Evolutionary conservation across 1,140 invertebrate species (phyloP).

Genomic region (Drosophila nigromelanica): DNA sequence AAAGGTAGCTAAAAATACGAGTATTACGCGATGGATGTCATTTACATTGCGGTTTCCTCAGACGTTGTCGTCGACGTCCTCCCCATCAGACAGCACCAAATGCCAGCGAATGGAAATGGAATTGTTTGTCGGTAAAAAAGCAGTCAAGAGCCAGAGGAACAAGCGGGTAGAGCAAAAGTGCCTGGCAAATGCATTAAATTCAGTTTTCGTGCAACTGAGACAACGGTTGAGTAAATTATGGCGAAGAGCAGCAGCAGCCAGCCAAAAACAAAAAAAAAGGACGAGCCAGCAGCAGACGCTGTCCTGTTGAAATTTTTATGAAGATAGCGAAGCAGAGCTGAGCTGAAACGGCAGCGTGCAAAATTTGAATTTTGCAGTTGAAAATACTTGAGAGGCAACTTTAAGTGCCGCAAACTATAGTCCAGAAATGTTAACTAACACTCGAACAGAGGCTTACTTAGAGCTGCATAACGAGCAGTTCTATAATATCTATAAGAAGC

Average conservation of each 20-base stretch:
- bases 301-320: conserved; percentile 74
- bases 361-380: conserved; percentile 40
- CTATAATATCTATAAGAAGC: conserved; percentile 27
- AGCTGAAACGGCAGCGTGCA: conserved; percentile 3
- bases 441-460: conserved; percentile 19
- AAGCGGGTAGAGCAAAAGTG: conserved; percentile 58
- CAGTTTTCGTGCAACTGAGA: conserved; percentile 80
- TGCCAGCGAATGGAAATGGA: conserved; percentile 42
- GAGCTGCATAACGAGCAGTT: conserved; percentile 22
- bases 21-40: conserved; percentile 70
- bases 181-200: conserved; percentile 76
- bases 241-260: conserved; percentile 55
- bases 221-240: conserved; percentile 81
- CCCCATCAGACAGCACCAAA: conserved; percentile 19
- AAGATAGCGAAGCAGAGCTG: conserved; percentile 36
- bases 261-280: conserved; percentile 2
- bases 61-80: conserved; percentile 2
- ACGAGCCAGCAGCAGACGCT: conserved; percentile 24
- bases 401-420: conserved; percentile 40
- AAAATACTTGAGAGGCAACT: conserved; percentile 28
- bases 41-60: conserved; percentile 50
- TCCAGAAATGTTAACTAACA: conserved; percentile 41
- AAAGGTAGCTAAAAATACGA: conserved; percentile 69
- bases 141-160: background rate
- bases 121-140: conserved; percentile 38